Base-by-base conservation (phyloP, 2,888 invertebrate species). In the Sesia apiformis region DNA sequence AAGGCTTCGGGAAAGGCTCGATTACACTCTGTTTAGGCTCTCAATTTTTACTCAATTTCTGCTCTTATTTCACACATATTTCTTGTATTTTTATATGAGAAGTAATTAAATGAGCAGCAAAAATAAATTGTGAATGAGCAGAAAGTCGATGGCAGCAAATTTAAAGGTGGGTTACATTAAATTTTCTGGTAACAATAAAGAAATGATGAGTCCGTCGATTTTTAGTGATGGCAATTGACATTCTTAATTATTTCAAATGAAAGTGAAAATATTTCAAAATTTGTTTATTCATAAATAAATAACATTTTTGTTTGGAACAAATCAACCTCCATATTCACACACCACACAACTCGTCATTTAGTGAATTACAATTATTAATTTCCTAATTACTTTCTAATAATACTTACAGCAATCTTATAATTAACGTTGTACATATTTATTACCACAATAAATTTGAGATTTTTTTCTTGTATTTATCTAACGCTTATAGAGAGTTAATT, bases 201-300 rank as follows among this genome's bases (percentile, higher is more conserved):
- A 23, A 23, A 23, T 23, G 23, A 2, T 23, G 23, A 23, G 23
- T 23, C 1, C 23, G 23, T 23, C 23, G 23, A 23, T 23, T 23
- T 1, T 23, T 23, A 23, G 23, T 23, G 23, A 23, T 23, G 23
- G 23, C 23, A 23, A 1, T 23, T 23, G 23, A 23, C 23, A 23
- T 23, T 23, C 23, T 23, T 23, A 42, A 7, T 42, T 6, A 42
- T 4, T 23, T 4, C 7, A 39, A 42, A 42, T 8, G 92, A 93
- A 70, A 50, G 38, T 38, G 50, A 38, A 42, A 50, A 38, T 50
- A 38, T 93, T 91, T 70, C 91, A 88, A 89, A 89, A 86, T 81
- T 86, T 77, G 79, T 89, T 89, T 89, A 88, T 77, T 89, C 85
- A 89, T 87, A 88, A 89, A 89, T 89, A 89, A 89, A 89, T 89